These are phyloP conservation scores for Alcedo quadribrachys DNA, from an alignment of 2,797 vertebrate genomes.

Conservation along the genomic window DNA sequence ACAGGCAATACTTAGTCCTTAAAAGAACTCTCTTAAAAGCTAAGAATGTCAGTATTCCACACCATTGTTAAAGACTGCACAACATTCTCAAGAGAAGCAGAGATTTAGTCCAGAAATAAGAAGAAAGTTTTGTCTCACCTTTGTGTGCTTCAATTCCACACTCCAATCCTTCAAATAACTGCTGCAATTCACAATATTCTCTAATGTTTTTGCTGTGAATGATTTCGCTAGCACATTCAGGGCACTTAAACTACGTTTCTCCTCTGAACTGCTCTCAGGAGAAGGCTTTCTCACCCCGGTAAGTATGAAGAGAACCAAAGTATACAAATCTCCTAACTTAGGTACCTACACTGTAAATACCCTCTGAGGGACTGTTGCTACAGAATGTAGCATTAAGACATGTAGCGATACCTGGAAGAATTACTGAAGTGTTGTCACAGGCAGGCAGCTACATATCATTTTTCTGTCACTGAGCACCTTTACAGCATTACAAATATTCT, in stretches of 20 bases:
- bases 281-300: conserved; percentile 41
- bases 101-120: not conserved
- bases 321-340: conserved; percentile 50
- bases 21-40: conserved; percentile 16
- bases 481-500: conserved; percentile 14
- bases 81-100: not conserved
- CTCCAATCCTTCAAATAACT: conserved; percentile 10
- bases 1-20: not conserved
- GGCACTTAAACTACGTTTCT: conserved; percentile 31
- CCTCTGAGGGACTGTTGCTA: conserved; percentile 24
- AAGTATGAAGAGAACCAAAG: conserved; percentile 15
- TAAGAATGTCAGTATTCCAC: not conserved
- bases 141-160: not conserved
- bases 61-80: not conserved
- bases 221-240: not conserved
- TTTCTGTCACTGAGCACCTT: conserved; percentile 40
- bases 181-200: conserved; percentile 18
- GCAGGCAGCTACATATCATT: conserved; percentile 31
- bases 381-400: not conserved
- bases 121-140: conserved; percentile 28
- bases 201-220: conserved; percentile 12
- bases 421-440: conserved; percentile 19
- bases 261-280: conserved; percentile 44
- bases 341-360: conserved; percentile 33
- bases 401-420: not conserved